Evolutionary conservation across 1,140 invertebrate genomes (phyloP), one percentile per base, ranked within the genome.

Genomic region (Rhopalosiphum maidis): DNA sequence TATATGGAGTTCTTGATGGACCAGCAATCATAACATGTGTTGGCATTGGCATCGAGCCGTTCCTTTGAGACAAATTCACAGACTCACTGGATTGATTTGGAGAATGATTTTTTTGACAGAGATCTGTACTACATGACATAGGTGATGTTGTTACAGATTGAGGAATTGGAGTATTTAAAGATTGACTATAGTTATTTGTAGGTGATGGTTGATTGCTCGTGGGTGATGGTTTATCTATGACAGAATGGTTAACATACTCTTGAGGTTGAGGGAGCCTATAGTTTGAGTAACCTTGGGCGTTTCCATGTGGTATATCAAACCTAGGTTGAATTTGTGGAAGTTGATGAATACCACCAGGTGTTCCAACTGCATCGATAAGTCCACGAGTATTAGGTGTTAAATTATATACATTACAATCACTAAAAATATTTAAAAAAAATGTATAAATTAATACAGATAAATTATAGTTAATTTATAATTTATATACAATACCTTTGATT

Each of bases 1-100:
- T 94, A 93, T 94, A 95, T 41, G 94, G 93, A 51, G 94, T 93
- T 8, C 91, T 55, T 37, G 93, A 93, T 18, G 93, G 86, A 68
- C 87, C 89, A 37, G 94, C 82, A 68, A 94, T 93, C 83, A 94
- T 94, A 8, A 91, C 85, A 82, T 94, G 90, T 3, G 94, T 91
- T 30, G 94, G 93, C 22, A 92, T 77, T 15, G 94, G 86, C 48
- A 94, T 94, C n/a, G 94, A 86, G 21, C 43, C 48, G 6, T 92
- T 92, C 35, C 91, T 93, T 93, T 93, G 91, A 30, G 91, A 83
- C 25, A 93, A 55, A 93, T 93, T 93, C 0, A 85, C 48, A 1
- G 91, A 93, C 37, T 93, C 91, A n/a, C 55, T 93, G n/a, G 77
- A 41, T 51, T 86, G 82, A 86, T 54, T 93, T 54, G 91, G 77